Conservation (phyloP, 2,797 vertebrate species). For the Zalophus californianus region DNA sequence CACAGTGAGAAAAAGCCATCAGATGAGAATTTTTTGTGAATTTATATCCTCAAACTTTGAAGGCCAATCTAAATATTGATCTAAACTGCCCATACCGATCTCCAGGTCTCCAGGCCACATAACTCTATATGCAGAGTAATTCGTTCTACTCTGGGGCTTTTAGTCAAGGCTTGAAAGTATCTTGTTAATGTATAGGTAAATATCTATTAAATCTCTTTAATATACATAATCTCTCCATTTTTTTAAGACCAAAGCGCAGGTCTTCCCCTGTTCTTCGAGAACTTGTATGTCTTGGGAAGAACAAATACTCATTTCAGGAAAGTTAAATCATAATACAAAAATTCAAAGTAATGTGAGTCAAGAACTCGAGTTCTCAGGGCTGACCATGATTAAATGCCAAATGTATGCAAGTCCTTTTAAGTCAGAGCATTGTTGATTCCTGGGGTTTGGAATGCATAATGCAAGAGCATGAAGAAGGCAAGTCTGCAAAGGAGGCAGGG, state of each 20-base stretch:
- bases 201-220: not conserved
- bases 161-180: not conserved
- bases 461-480: not conserved
- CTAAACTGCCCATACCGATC: not conserved
- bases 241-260: not conserved
- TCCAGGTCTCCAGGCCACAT: not conserved
- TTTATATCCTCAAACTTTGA: constrained; percentile 25
- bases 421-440: not conserved
- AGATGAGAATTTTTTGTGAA: not conserved
- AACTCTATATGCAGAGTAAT: constrained; percentile 22
- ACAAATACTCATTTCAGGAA: not conserved
- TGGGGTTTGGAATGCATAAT: not conserved
- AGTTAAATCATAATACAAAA: constrained; percentile 53
- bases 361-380: not conserved
- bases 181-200: constrained; percentile 18
- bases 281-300: constrained; percentile 18
- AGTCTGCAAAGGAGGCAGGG: not conserved
- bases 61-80: constrained; percentile 52
- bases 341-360: not conserved
- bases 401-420: constrained; percentile 7
- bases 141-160: not conserved
- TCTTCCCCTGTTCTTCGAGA: not conserved
- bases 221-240: not conserved
- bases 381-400: not conserved
- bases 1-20: not conserved